Evolutionary conservation across 2,113 vertebrate species (phyloP), one percentile per base, ranked within the genome.

Genomic region (Perca schrenkii): DNA sequence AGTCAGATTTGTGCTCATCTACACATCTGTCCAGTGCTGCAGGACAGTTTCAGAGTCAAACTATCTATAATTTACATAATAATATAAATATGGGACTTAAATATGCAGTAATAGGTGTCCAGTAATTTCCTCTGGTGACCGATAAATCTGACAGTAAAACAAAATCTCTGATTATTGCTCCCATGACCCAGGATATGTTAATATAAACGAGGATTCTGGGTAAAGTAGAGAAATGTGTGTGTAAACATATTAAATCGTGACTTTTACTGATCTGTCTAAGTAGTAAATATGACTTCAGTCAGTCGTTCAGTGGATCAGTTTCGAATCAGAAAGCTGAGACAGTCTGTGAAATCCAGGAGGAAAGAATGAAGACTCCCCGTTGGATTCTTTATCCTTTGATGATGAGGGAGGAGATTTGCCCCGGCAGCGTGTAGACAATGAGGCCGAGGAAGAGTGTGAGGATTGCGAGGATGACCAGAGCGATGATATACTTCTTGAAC

Each of bases 401-500:
- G 40, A 96, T 96, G 90, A 97, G 95, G 80, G 95, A 28, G 0
- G 96, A 97, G 93, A 99, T 98, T 73, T 97, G 95, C 70, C 95
- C 91, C 0, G 98, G 98, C 91, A 99, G 89, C 0, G 97, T 97
- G 89, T 99, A 99, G 78, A 98, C 11, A 65, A 99, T 85, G 12
- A 99, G 96, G 81, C 91, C 93, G 14, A 99, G 95, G 92, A 99
- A 98, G 63, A 98, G 1, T 0, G 94, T 79, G 87, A 98, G 62
- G 81, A 97, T 43, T 4, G 82, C 90, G 5, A 97, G 91, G 78
- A 99, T 25, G 34, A 97, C 25, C 62, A 97, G 70, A 49, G 96
- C 84, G 76, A 98, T 95, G 77, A 99, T 96, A 83, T 96, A 96
- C 89, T 91, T 96, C 95, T 98, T 98, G 89, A 97, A 98, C 43